Evolutionary conservation across 1,140 invertebrate species (phyloP).

Genomic region (Drosophila eugracilis): DNA sequence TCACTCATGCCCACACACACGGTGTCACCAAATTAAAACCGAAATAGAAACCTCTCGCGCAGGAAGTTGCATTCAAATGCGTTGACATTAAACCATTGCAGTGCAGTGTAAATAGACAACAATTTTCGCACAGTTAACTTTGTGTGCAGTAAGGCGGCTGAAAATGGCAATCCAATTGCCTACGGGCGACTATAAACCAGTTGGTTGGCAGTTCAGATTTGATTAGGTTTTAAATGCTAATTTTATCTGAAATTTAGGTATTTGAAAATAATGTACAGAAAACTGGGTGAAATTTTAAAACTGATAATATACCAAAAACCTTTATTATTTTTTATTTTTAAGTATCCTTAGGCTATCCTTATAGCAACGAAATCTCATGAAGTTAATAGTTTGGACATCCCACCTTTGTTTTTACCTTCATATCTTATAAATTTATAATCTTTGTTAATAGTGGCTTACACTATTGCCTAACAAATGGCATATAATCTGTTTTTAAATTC

Average conservation of each 20-base stretch:
- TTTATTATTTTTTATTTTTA: too few species aligned
- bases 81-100: conserved; percentile 55
- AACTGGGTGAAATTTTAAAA: too few species aligned
- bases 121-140: conserved; percentile 15
- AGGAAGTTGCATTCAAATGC: conserved; percentile 59
- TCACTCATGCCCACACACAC: too few species aligned
- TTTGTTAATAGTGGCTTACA: too few species aligned
- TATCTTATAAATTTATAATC: too few species aligned
- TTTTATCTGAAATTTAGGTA: conserved; percentile 1
- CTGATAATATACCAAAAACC: too few species aligned
- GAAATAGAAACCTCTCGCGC: conserved; percentile 51
- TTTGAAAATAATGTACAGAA: too few species aligned
- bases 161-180: conserved; percentile 35
- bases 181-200: neutral
- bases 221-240: conserved; percentile 1
- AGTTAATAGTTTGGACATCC: too few species aligned
- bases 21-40: conserved; percentile 64
- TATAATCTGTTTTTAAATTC: neutral
- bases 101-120: conserved; percentile 61
- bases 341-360: too few species aligned
- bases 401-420: too few species aligned
- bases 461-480: too few species aligned
- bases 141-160: neutral
- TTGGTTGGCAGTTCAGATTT: conserved; percentile 12
- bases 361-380: too few species aligned